A percentile compares a stretch with the other conserved stretches of the same genome.
These are phyloP conservation scores for Tragelaphus strepsiceros DNA, from an alignment of 2,113 vertebrate genomes.

Conservation along the genomic window DNA sequence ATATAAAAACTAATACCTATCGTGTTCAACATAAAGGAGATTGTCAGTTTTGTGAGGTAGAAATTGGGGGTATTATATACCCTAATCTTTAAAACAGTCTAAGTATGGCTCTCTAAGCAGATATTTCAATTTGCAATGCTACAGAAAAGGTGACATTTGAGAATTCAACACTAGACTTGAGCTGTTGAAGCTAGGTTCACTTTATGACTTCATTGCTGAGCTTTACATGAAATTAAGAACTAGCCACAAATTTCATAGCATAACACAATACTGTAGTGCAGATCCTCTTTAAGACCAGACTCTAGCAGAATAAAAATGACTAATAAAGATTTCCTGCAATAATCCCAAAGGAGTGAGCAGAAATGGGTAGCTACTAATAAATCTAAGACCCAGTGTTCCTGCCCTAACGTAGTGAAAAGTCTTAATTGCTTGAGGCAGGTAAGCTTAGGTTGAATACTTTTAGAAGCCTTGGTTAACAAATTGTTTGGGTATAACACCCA, in stretches of 20 bases:
- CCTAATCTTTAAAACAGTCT: slow-evolving; percentile 22
- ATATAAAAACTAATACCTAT: neutral
- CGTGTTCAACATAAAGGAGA: neutral
- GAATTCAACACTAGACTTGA: neutral
- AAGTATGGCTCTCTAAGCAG: neutral
- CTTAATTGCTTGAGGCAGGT: slow-evolving; percentile 3
- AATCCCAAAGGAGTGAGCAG: neutral
- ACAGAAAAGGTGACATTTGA: slow-evolving; percentile 15
- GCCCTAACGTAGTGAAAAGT: neutral
- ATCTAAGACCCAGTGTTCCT: neutral
- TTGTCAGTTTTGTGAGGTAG: slow-evolving; percentile 11
- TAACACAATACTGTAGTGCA: neutral
- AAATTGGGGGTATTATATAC: neutral
- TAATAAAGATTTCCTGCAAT: neutral
- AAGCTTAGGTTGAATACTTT: neutral
- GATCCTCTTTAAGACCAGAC: neutral
- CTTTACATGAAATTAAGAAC: neutral
- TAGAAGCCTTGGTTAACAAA: neutral
- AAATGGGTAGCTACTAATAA: neutral
- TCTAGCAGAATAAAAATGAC: neutral
- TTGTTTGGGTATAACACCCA: neutral
- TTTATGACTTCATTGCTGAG: neutral
- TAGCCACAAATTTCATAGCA: neutral
- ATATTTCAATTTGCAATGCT: slow-evolving; percentile 10
- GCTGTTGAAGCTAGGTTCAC: neutral